Base-by-base conservation (phyloP, 1,140 invertebrate species). In the Drosophila albomicans region DNA sequence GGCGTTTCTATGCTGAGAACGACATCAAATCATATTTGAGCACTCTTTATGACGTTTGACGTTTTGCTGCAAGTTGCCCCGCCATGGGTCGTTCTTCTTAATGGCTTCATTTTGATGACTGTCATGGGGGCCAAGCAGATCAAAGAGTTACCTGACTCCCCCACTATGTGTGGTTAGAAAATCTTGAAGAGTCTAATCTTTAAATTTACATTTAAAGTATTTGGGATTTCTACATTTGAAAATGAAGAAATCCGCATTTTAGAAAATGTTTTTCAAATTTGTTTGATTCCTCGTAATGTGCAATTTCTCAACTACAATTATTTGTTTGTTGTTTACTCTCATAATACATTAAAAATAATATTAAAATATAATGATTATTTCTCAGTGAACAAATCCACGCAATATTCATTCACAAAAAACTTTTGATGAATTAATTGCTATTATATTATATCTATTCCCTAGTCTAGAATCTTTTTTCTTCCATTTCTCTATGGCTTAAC, bases 21-120 rank as follows among this genome's bases (percentile, higher is more conserved):
- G 72, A 75, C 72, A 75, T 75, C 66, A 75, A 75, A 70, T 75
- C 66, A 70, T 63, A 63, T 75, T 63, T 58, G 72, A 57, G 58
- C 35, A 49, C 57, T 58, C 32, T 63, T 75, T 63, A 66, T 64
- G 66, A 64, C 58, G 58, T 70, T 70, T 69, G 71, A 74, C 65
- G 71, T 69, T 74, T 58, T 58, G 38, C 32, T 35, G 10, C 25
- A 45, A 70, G 52, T 51, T 45, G 57, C 15, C 38, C 16, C 64
- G 20, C 20, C 35, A 35, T 61, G 59, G 59, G 25, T 64, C 68
- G 41, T 56, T 54, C 64, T 59, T 30, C 54, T 45, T 74, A 68
- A 74, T 74, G 65, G 48, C 71, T 74, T 74, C 65, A 74, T 69
- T 74, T 48, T 68, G 71, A 67, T 41, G 48, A 38, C 56, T 48